phyloP scores from a whole-genome alignment of 2,113 vertebrate genomes.

The Nettapus auritus region DNA sequence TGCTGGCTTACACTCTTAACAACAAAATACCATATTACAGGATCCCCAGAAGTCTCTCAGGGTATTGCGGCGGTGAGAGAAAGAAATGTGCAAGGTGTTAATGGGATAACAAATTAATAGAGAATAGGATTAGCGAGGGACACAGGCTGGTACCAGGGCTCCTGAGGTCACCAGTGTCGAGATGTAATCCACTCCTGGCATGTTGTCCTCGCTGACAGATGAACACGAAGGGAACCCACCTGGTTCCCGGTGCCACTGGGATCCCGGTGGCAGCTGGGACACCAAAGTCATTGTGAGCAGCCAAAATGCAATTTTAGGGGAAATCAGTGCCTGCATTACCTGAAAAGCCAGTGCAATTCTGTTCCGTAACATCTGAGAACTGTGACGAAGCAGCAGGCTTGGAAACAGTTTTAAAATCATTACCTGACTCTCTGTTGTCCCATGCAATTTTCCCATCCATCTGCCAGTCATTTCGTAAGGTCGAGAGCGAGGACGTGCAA shows the following conservation, averaged over 20 bases:
- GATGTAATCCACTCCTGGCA: neutral
- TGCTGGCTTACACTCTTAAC: constrained; percentile 3
- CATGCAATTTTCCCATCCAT: constrained; percentile 35
- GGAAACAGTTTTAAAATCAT: constrained; percentile 3
- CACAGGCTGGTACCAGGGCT: neutral
- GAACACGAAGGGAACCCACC: neutral
- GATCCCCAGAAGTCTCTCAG: constrained; percentile 24
- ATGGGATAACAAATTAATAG: constrained; percentile 53
- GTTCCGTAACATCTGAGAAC: neutral
- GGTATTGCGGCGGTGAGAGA: neutral
- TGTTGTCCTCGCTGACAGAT: neutral
- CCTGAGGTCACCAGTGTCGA: neutral
- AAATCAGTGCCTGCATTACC: neutral
- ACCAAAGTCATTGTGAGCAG: accelerated
- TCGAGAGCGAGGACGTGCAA: neutral
- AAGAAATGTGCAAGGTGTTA: constrained; percentile 42
- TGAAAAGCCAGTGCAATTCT: neutral
- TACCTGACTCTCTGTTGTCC: constrained; percentile 2
- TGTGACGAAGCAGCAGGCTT: neutral
- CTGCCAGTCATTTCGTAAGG: constrained; percentile 49
- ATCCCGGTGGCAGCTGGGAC: neutral
- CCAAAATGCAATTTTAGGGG: neutral
- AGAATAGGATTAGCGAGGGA: constrained; percentile 16
- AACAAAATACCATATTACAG: constrained; percentile 39
- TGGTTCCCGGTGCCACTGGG: neutral